Percentiles rank a stretch among this genome's conserved stretches.
Evolutionary conservation across 2,888 invertebrate genomes (phyloP).

Genomic region (Ceraclea dissimilis): DNA sequence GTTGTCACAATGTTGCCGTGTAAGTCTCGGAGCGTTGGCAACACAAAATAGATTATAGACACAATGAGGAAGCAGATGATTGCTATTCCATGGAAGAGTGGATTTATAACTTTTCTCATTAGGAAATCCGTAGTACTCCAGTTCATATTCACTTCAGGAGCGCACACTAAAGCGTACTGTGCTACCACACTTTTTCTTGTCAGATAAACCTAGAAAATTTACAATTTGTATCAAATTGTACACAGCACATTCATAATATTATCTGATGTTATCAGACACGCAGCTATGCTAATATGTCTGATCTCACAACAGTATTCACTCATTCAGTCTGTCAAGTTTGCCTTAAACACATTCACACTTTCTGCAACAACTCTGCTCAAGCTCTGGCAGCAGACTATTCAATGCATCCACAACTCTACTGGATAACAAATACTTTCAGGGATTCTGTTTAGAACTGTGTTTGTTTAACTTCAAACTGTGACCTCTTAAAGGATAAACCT

Average conservation of each 20-base stretch:
- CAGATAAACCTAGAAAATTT: conserved; percentile 44
- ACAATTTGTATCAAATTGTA: too few relatives aligned
- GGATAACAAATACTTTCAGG: too few relatives aligned
- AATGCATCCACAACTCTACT: too few relatives aligned
- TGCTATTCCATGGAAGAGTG: conserved; percentile 66
- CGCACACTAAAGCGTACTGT: conserved; percentile 66
- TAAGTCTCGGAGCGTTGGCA: conserved; percentile 74
- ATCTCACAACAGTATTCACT: neutral
- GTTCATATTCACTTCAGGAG: conserved; percentile 60
- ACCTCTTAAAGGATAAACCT: too few relatives aligned
- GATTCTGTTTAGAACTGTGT: too few relatives aligned
- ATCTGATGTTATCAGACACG: too few relatives aligned
- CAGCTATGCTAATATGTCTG: neutral
- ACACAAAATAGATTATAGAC: conserved; percentile 72
- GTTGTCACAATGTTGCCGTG: conserved; percentile 81
- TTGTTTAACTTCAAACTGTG: too few relatives aligned
- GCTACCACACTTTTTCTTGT: conserved; percentile 49
- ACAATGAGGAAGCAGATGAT: conserved; percentile 63
- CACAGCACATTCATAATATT: neutral
- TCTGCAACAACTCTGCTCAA: too few relatives aligned
- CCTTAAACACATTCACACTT: too few relatives aligned
- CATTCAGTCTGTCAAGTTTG: neutral
- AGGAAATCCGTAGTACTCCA: conserved; percentile 70
- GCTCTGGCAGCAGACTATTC: too few relatives aligned
- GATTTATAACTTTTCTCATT: conserved; percentile 68